A percentile compares a stretch with the other conserved stretches of the same genome.
Evolutionary conservation across 1,140 invertebrate species (phyloP).

Genomic region (Calliopsis andreniformis): DNA sequence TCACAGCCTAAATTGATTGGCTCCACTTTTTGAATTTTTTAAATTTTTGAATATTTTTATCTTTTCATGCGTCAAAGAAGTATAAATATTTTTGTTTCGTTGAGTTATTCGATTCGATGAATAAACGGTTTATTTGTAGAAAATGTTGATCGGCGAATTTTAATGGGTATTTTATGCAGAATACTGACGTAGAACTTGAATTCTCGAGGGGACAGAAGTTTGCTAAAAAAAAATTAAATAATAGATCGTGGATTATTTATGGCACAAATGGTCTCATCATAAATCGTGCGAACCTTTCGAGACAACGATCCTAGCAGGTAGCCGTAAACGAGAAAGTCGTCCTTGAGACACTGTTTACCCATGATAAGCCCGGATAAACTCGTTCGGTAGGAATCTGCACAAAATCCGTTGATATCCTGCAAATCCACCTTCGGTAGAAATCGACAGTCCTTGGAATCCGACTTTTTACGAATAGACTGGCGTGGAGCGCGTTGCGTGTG

Average conservation of each 20-base stretch:
- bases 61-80: too few species aligned
- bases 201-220: too few species aligned
- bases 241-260: background rate
- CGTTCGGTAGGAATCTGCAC: conserved; percentile 26
- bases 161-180: too few species aligned
- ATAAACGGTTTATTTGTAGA: too few species aligned
- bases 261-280: background rate
- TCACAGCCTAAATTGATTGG: too few species aligned
- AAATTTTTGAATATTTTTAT: too few species aligned
- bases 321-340: conserved; percentile 35
- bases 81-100: too few species aligned
- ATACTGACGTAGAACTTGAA: too few species aligned
- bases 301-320: background rate
- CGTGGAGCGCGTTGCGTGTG: background rate
- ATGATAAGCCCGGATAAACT: conserved; percentile 42
- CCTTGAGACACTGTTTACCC: conserved; percentile 18
- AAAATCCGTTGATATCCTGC: conserved; percentile 14
- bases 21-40: too few species aligned
- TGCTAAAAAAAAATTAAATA: too few species aligned
- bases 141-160: too few species aligned
- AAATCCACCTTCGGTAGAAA: conserved; percentile 25
- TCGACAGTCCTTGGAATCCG: conserved; percentile 25
- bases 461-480: background rate
- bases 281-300: background rate
- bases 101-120: too few species aligned